Base-by-base conservation (phyloP, 2,113 vertebrate genomes). In the Gasterosteus aculeatus region DNA sequence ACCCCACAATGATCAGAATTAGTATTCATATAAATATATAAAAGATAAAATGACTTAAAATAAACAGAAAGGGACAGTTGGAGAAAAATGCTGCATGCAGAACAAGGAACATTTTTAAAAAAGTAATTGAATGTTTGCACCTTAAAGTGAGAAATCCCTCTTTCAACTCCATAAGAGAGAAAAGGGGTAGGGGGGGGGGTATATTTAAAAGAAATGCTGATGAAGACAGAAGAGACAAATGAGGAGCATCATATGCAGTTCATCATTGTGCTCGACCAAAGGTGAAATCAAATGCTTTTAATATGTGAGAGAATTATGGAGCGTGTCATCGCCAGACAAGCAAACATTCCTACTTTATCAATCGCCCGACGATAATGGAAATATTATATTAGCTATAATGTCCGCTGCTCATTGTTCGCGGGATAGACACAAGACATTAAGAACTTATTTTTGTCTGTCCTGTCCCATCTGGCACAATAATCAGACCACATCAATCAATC, bases 201-300 rank as follows among this genome's bases (percentile, higher is more conserved):
- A 69, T 65, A 63, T 87, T 81, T 42, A 61, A 77, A 72, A 87
- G 78, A 91, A 85, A 78, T 77, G 84, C 77, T 87, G 89, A 87
- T 89, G 86, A 87, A 85, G 86, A 85, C 88, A 80, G 77, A 75
- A 1, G 64, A 85, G 86, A 87, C 82, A 87, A 88, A 92, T 88
- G 77, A 82, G 74, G 75, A 81, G 75, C 67, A 60, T 26, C 46
- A 77, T 63, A 74, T n/a, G 83, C 75, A 77, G 81, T 89, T 87
- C 78, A 90, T 92, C 89, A 88, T 71, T 65, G 79, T 83, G 84
- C 75, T 64, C 64, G 8, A 75, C 72, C 69, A 68, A 86, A 86
- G 22, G 80, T 69, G 63, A 78, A 84, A 87, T 86, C 71, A 84
- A 87, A 87, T 75, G 77, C 35, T 81, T 76, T 81, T 66, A 84